These are phyloP conservation scores for Peromyscus leucopus DNA, from an alignment of 2,113 vertebrate species.

Conservation along the genomic window DNA sequence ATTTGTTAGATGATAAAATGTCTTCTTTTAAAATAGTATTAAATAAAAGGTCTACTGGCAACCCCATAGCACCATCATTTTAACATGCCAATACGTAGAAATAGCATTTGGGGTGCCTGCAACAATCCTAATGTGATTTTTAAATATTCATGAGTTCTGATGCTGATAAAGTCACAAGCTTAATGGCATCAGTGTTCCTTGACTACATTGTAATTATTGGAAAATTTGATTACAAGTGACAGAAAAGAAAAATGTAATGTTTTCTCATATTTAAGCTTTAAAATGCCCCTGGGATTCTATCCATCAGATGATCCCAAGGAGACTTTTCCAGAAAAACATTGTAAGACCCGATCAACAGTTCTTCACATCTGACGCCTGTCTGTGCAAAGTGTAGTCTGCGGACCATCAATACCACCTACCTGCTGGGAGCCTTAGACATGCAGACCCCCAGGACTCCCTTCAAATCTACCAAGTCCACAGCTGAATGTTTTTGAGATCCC, in stretches of 20 bases:
- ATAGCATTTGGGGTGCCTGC: neutral
- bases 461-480: neutral
- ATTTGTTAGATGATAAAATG: neutral
- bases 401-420: neutral
- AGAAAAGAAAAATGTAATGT: neutral
- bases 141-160: constrained; percentile 12
- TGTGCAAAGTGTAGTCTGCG: neutral
- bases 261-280: neutral
- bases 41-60: neutral
- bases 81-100: neutral
- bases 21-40: neutral
- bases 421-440: neutral
- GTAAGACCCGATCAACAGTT: neutral
- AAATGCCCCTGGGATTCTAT: neutral
- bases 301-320: neutral
- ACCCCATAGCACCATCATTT: neutral
- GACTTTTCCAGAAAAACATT: constrained; percentile 32
- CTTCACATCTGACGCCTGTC: neutral
- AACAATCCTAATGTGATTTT: neutral
- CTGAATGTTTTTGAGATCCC: neutral
- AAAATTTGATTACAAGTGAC: constrained; percentile 31
- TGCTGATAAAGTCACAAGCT: constrained; percentile 2
- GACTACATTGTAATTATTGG: neutral
- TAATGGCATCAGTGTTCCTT: neutral
- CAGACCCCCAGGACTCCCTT: neutral